A percentile compares a stretch with the other conserved stretches of the same genome.
Conservation (phyloP, 2,113 vertebrate genomes). For the Actinemys pallida region DNA sequence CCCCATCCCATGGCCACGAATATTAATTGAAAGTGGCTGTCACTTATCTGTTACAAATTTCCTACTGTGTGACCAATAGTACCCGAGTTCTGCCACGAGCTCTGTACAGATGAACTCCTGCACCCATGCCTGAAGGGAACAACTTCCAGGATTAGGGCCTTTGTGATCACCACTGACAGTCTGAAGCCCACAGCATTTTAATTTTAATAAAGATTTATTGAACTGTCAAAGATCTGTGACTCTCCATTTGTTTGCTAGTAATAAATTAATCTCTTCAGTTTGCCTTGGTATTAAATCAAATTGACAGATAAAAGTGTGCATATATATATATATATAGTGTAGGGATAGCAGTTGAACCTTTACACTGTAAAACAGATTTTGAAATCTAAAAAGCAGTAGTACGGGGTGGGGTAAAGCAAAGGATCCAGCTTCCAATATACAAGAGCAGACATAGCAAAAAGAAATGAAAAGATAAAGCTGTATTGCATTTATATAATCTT, state of each 20-base stretch:
- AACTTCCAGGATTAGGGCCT: neutral
- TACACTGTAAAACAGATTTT: neutral
- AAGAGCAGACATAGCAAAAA: neutral
- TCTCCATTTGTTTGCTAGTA: neutral
- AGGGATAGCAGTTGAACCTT: neutral
- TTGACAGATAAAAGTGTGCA: neutral
- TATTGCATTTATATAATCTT: neutral
- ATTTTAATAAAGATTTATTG: neutral
- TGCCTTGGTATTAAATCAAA: neutral
- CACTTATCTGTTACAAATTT: neutral
- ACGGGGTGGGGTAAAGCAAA: neutral
- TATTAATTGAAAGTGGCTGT: neutral
- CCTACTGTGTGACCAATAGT: neutral
- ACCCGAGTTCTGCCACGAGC: neutral
- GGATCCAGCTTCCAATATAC: neutral
- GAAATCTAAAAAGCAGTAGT: neutral
- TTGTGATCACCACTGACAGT: neutral
- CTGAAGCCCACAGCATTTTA: neutral
- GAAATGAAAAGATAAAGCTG: neutral
- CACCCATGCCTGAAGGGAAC: neutral
- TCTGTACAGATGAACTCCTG: neutral
- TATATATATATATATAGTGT: neutral
- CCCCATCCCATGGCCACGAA: neutral
- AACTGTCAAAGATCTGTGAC: neutral
- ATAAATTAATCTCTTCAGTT: neutral